These are phyloP conservation scores for Drosophila helvetica DNA, from an alignment of 2,888 invertebrate species.

Conservation along the genomic window DNA sequence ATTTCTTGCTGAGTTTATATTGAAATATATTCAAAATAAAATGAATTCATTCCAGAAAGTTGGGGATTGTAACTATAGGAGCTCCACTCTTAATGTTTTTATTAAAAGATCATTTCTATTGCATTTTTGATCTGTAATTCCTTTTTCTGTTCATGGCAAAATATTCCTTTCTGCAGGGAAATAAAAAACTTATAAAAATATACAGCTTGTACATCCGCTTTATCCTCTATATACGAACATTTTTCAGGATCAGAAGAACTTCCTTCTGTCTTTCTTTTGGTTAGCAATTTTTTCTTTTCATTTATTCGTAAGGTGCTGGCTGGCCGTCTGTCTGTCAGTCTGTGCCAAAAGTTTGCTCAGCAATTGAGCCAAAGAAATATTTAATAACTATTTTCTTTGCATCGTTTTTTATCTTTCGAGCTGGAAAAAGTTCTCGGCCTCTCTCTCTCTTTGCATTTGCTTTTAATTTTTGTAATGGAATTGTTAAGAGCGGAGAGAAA, in stretches of 20 bases:
- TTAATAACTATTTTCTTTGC: slow-evolving; percentile 65
- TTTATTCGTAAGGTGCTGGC: slow-evolving; percentile 59
- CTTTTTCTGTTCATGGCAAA: no score
- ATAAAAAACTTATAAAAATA: no score
- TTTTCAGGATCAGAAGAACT: slow-evolving; percentile 33
- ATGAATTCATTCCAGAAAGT: no score
- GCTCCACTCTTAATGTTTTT: no score
- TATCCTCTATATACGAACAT: slow-evolving; percentile 9
- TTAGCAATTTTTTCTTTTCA: slow-evolving; percentile 21
- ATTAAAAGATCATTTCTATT: no score
- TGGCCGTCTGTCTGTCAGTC: not conserved
- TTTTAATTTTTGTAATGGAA: slow-evolving; percentile 77
- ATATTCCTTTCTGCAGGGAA: not conserved
- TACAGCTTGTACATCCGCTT: not conserved
- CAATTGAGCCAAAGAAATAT: slow-evolving; percentile 71
- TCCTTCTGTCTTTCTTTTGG: slow-evolving; percentile 31
- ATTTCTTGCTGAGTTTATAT: no score
- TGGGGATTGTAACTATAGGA: no score
- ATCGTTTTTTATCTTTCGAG: slow-evolving; percentile 19
- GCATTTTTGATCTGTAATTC: no score
- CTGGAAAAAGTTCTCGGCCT: slow-evolving; percentile 45
- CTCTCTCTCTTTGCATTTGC: slow-evolving; percentile 49
- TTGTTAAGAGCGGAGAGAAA: slow-evolving; percentile 53
- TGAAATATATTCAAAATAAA: no score
- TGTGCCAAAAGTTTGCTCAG: slow-evolving; percentile 55